These are phyloP conservation scores for Cyaniris semiargus DNA, from an alignment of 2,888 invertebrate genomes.

Conservation along the genomic window DNA sequence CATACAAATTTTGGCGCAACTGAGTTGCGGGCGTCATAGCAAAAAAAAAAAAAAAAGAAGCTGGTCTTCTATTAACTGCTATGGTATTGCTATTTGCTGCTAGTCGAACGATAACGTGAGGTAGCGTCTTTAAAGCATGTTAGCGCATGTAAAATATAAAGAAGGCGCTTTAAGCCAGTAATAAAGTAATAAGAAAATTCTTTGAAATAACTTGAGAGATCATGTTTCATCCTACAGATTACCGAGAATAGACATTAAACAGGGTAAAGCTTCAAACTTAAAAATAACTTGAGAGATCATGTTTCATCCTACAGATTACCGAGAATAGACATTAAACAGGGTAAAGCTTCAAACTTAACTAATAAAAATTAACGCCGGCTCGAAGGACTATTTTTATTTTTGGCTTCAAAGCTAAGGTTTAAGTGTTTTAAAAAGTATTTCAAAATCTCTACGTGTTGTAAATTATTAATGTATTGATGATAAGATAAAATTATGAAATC, in stretches of 20 bases:
- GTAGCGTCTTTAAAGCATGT: too few species aligned
- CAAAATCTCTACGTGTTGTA: neutral
- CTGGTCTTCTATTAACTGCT: too few species aligned
- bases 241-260: neutral
- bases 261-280: neutral
- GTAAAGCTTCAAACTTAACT: neutral
- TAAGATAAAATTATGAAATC: too few species aligned
- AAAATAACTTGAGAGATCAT: neutral
- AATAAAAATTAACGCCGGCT: neutral
- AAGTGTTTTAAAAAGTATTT: neutral
- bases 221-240: neutral
- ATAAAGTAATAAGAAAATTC: neutral
- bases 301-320: neutral
- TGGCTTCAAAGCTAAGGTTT: neutral
- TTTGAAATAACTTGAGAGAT: neutral
- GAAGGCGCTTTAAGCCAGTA: neutral
- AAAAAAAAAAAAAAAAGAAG: too few species aligned
- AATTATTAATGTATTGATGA: neutral
- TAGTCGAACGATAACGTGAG: too few species aligned
- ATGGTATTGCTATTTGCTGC: too few species aligned
- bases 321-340: neutral
- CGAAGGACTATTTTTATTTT: neutral
- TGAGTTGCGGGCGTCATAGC: too few species aligned
- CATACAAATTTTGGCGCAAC: too few species aligned
- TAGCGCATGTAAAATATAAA: too few species aligned